These are phyloP conservation scores for Melieria omissa DNA, from an alignment of 2,888 invertebrate genomes.

Conservation along the genomic window DNA sequence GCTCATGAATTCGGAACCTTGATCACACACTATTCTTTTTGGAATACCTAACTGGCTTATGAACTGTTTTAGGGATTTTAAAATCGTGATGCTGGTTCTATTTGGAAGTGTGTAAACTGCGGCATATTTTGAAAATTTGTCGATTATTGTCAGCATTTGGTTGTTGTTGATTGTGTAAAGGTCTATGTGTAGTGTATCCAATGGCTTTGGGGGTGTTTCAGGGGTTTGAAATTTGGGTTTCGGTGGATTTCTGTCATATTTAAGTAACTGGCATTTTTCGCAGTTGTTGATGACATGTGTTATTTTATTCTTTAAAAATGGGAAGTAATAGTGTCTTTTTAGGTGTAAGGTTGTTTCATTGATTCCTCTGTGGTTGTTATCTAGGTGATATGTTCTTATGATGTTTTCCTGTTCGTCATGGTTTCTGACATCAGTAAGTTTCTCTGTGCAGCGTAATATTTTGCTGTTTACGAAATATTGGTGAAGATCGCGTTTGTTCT, in stretches of 20 bases:
- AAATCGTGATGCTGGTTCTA: slow-evolving; percentile 39
- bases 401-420: slow-evolving; percentile 42
- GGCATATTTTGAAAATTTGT: slow-evolving; percentile 41
- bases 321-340: slow-evolving; percentile 35
- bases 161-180: slow-evolving; percentile 40
- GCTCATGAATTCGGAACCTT: too few species aligned
- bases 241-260: slow-evolving; percentile 42
- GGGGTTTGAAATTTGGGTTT: slow-evolving; percentile 39
- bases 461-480: not conserved
- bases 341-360: slow-evolving; percentile 36
- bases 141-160: slow-evolving; percentile 39
- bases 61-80: slow-evolving; percentile 37
- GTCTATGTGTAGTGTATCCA: slow-evolving; percentile 43
- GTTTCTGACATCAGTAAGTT: slow-evolving; percentile 37
- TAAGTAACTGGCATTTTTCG: slow-evolving; percentile 36
- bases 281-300: slow-evolving; percentile 43
- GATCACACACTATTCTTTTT: too few species aligned
- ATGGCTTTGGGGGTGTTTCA: slow-evolving; percentile 37
- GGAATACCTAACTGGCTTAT: slow-evolving; percentile 37
- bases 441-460: slow-evolving; percentile 36
- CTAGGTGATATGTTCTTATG: slow-evolving; percentile 40
- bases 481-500: slow-evolving; percentile 36
- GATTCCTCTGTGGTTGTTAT: slow-evolving; percentile 40
- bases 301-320: slow-evolving; percentile 37
- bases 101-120: slow-evolving; percentile 33